Conservation (phyloP, 2,797 vertebrate genomes). For the Peromyscus attwateri region DNA sequence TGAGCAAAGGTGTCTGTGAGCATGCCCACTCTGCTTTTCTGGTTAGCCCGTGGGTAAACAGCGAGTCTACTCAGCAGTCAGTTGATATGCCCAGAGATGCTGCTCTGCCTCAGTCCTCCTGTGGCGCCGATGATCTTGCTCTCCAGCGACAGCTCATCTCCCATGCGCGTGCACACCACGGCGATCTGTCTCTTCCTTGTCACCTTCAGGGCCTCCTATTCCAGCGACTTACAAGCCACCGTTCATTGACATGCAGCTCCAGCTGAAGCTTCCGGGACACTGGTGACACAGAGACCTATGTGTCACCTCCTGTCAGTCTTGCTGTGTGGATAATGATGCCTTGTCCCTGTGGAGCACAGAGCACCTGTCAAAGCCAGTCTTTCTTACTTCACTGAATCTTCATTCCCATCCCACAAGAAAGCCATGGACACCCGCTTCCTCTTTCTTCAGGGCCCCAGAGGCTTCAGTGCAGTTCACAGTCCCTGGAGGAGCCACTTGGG, state of each 20-base stretch:
- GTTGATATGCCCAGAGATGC: too few species aligned
- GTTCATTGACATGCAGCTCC: not conserved
- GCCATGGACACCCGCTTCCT: not conserved
- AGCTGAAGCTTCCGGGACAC: not conserved
- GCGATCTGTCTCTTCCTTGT: not conserved
- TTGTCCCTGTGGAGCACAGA: too few species aligned
- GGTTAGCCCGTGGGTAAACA: not conserved
- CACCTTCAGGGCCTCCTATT: not conserved
- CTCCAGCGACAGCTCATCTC: not conserved
- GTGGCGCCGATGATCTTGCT: not conserved
- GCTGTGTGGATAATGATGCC: too few species aligned
- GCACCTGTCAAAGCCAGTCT: not conserved
- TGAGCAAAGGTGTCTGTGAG: not conserved
- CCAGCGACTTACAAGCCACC: not conserved
- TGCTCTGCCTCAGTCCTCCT: not conserved
- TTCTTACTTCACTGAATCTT: not conserved
- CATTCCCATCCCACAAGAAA: not conserved
- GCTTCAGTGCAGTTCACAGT: not conserved
- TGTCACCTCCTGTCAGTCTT: not conserved
- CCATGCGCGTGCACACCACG: not conserved
- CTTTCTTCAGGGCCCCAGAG: not conserved
- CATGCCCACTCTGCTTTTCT: too few species aligned
- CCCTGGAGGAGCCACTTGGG: not conserved
- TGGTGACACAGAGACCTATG: not conserved
- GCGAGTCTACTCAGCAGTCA: too few species aligned